phyloP scores from a whole-genome alignment of 2,888 invertebrate genomes.

The Sinodicranocentrus sp. region DNA sequence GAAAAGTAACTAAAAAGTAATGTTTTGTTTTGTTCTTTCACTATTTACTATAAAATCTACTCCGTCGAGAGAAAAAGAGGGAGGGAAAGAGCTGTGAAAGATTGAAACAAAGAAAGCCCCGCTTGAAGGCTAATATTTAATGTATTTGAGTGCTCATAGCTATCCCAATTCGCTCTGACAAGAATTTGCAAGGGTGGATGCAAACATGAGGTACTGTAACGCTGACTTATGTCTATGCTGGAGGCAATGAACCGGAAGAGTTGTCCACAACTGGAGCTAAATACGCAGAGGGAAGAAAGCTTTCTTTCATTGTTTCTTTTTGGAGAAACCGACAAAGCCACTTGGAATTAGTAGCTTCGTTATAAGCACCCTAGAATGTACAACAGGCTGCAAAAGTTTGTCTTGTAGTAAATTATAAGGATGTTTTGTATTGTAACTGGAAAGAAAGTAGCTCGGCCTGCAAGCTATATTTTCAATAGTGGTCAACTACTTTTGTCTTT shows the following conservation, averaged over 20 bases:
- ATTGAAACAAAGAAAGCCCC: slow-evolving; percentile 58
- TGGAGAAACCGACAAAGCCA: slow-evolving; percentile 14
- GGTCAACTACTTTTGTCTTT: slow-evolving; percentile 43
- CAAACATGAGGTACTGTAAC: background rate
- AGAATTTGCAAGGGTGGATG: background rate
- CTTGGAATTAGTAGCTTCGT: slow-evolving; percentile 24
- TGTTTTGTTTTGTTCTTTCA: background rate
- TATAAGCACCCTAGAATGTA: background rate
- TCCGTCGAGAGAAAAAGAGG: slow-evolving; percentile 16
- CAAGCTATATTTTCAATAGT: background rate
- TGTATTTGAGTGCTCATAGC: slow-evolving; percentile 59
- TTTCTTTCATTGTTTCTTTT: no score
- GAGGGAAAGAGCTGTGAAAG: slow-evolving; percentile 20
- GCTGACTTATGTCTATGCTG: background rate
- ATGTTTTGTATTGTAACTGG: no score
- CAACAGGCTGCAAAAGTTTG: no score
- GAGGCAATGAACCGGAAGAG: slow-evolving; percentile 15
- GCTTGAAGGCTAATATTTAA: slow-evolving; percentile 55
- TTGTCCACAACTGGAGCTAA: slow-evolving; percentile 14
- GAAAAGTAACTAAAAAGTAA: slow-evolving; percentile 31
- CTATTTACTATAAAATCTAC: slow-evolving; percentile 48
- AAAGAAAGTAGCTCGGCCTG: no score
- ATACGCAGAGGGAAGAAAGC: slow-evolving; percentile 18
- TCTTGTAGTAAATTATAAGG: no score
- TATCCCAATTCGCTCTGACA: slow-evolving; percentile 20